Evolutionary conservation across 2,888 invertebrate species (phyloP), one percentile per base, ranked within the genome.

Genomic region (Volucella zonaria): DNA sequence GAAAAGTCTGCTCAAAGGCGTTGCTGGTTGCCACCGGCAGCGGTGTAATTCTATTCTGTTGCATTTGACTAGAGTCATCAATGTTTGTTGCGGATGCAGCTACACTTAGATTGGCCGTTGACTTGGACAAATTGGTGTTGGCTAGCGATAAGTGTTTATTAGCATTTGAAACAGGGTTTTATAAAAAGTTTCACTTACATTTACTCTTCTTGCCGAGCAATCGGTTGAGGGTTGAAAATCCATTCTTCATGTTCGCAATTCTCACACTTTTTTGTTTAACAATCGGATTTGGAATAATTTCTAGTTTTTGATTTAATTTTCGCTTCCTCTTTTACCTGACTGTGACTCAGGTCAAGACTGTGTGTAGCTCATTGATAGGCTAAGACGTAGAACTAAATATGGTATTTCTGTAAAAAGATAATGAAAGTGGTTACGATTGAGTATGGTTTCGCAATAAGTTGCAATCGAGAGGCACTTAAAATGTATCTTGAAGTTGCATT

Each of bases 1-100:
- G 91, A 77, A 92, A 92, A 12, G 91, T 92, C 87, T 92, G 92
- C 88, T 92, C 92, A 77, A 92, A 92, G 47, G 92, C 92, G 89
- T 92, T 92, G 73, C 90, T 91, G 64, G 91, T 90, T 78, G 89
- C 90, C 68, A 89, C 90, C 56, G 91, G 90, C 76, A 92, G 87
- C 11, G 92, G 92, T 3, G 91, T 90, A 77, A 92, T 92, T 82
- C 91, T 90, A 87, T 92, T 92, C 82, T 91, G 91, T 87, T 91
- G 91, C 89, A 91, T 89, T 88, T 92, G 92, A 91, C 92, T 92
- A 91, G 92, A 89, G 89, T 90, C 89, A 83, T 90, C 90, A 70
- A 90, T 90, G 87, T 89, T 89, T 81, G 89, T 89, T 79, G 89
- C 87, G 82, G 90, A 89, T 70, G 90, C 88, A 43, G 90, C 87